Evolutionary conservation across 2,888 invertebrate species (phyloP), one percentile per base, ranked within the genome.

Genomic region (Cerastis rubricosa): DNA sequence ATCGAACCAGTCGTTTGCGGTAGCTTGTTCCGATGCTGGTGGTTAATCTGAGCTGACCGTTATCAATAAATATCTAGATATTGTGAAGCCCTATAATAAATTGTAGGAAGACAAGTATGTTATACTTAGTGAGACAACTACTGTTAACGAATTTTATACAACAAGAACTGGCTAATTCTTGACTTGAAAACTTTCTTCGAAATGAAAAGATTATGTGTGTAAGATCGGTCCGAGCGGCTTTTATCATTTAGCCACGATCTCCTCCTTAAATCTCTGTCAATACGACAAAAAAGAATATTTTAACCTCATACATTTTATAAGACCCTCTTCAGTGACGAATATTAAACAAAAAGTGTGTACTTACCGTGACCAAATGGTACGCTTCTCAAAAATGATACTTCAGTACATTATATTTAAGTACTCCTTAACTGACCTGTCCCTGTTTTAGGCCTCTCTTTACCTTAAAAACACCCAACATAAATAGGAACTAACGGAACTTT

Each of bases 11-110:
- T 29, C 59, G 35, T 82, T 74, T 68, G 54, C 59, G 45, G 49
- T 77, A 22, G 6, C 59, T 77, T 76, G 54, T 80, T 73, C 57
- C 12, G 51, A 77, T 74, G 78, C 70, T 49, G 45, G 59, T 57
- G 57, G 45, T 66, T 9, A 35, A 67, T 11, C 22, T 29, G 19
- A 6, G 40, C 29, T 68, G 45, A 22, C 71, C 71, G 67, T 77
- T 77, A 68, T 71, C 81, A 71, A 76, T 76, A 63, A n/a, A 57
- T 29, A 61, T 59, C 25, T n/a, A 59, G 29, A 22, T 66, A 35
- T 17, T 40, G 14, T 49, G 54, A 54, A 47, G 51, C n/a, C 35
- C 47, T 47, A 51, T 29, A 35, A 57, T 54, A 43, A 67, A 43
- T 9, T 71, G 57, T n/a, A 19, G 19, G n/a, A n/a, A n/a, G n/a